Conservation (phyloP, 2,797 vertebrate species). For the Semotilus atromaculatus region DNA sequence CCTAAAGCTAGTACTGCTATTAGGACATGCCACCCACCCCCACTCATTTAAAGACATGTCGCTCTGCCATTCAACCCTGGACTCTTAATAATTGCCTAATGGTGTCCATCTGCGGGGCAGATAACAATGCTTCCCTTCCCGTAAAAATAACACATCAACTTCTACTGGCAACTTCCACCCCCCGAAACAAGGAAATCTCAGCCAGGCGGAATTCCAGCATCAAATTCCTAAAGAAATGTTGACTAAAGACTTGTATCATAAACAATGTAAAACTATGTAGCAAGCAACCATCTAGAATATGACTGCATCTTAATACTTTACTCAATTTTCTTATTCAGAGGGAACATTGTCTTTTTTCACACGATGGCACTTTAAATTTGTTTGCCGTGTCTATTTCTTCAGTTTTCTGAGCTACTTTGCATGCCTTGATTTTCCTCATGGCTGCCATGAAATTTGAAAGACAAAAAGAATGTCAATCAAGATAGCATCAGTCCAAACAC, state of each 20-base stretch:
- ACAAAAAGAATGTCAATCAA: conserved; percentile 69
- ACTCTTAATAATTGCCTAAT: conserved; percentile 84
- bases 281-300: neutral
- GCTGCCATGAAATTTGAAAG: conserved; percentile 76
- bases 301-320: conserved; percentile 17
- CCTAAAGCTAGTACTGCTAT: conserved; percentile 41
- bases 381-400: conserved; percentile 61
- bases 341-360: conserved; percentile 53
- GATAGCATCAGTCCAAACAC: conserved; percentile 49
- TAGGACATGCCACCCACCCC: conserved; percentile 44
- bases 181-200: conserved; percentile 58
- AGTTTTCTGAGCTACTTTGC: conserved; percentile 59
- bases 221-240: neutral
- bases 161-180: conserved; percentile 57
- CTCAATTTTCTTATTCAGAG: conserved; percentile 80
- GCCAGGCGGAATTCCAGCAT: conserved; percentile 48
- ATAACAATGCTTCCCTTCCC: conserved; percentile 79
- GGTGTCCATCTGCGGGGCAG: conserved; percentile 82
- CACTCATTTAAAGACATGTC: conserved; percentile 63
- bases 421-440: conserved; percentile 65
- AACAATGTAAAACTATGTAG: neutral
- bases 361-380: conserved; percentile 67
- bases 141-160: conserved; percentile 70
- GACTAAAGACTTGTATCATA: neutral
- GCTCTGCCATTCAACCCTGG: conserved; percentile 71